Base-by-base conservation (phyloP, 2,113 vertebrate genomes). In the Callospermophilus lateralis region DNA sequence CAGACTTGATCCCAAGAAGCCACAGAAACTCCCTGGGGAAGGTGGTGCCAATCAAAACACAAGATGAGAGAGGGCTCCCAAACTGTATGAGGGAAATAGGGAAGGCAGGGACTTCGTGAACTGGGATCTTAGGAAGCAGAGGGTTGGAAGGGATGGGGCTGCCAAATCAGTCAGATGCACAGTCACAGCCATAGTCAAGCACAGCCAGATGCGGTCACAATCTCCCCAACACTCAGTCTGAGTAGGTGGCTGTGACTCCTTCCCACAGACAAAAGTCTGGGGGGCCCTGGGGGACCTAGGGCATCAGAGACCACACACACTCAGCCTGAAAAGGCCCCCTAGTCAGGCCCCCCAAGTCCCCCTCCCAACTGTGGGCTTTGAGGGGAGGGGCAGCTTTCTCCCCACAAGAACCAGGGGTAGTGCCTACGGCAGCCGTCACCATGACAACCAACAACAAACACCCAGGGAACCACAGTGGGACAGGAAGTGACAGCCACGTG, bases 391-490 rank as follows among this genome's bases (percentile, higher is more conserved):
- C 83, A 76, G 55, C 72, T 95, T 84, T 74, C 90, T 97, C 95
- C 96, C 97, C 97, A 91, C 93, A 95, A 97, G 95, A 97, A 96
- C 86, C 95, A 93, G 95, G 80, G 96, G 93, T 93, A 97, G 92
- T 94, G 97, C 97, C 97, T 92, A 97, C 37, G 28, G 97, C 37
- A 19, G 95, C 96, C 67, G 85, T 97, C 76, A 68, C 97, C 95
- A 97, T 97, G 95, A 95, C 76, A 97, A 98, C 98, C 95, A 98
- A 97, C 95, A 98, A 98, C 98, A 98, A 98, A 98, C 96, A 98
- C 96, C 93, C 96, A 81, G 0, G 96, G 95, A 98, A 97, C 98
- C 98, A 97, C 97, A 95, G 96, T 97, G 95, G 96, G 97, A 97
- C 98, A 97, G 98, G 98, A 98, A 98, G 97, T 96, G 77, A 70